Conservation (phyloP, 2,113 vertebrate species). For the Menura novaehollandiae region DNA sequence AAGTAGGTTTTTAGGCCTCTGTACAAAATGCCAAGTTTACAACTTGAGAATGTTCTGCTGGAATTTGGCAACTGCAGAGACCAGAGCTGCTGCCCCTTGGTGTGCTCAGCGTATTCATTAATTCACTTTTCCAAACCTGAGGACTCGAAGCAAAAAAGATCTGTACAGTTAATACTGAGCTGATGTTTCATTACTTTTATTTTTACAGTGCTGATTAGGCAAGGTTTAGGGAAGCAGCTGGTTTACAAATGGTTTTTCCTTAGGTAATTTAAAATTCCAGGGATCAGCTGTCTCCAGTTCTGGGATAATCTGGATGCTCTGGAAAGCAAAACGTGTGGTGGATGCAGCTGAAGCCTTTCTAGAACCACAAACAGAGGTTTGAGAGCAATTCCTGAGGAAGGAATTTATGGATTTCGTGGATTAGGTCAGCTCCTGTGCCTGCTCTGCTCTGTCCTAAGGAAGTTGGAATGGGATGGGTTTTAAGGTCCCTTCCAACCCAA, state of each 20-base stretch:
- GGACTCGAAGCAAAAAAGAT: rapidly evolving
- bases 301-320: neutral
- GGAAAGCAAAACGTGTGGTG: neutral
- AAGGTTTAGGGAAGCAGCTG: neutral
- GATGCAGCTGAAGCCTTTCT: neutral
- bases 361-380: neutral
- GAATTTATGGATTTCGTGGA: neutral
- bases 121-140: neutral
- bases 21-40: neutral
- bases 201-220: neutral
- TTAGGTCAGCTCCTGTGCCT: neutral
- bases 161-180: rapidly evolving
- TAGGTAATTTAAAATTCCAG: rapidly evolving
- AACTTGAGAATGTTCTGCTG: neutral
- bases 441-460: neutral
- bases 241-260: rapidly evolving
- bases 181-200: neutral
- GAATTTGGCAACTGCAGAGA: neutral
- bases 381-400: neutral
- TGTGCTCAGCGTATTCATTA: rapidly evolving
- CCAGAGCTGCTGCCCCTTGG: neutral
- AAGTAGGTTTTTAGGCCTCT: neutral
- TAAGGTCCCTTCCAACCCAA: neutral
- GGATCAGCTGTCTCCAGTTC: neutral
- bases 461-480: neutral